Evolutionary conservation across 2,113 vertebrate species (phyloP).

Genomic region (Hippotragus niger): DNA sequence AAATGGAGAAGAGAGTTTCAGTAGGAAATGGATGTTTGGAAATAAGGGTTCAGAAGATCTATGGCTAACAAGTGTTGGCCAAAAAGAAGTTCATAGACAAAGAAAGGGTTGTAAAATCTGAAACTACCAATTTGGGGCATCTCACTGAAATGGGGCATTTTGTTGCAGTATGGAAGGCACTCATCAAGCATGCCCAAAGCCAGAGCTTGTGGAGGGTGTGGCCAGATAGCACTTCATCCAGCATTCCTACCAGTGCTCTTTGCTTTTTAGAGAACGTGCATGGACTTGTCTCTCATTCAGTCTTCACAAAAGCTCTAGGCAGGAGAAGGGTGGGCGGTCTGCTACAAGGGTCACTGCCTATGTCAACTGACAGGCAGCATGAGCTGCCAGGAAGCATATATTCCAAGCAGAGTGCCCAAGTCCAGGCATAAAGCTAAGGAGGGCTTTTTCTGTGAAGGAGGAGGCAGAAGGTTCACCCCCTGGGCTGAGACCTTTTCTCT

Average conservation of each 20-base stretch:
- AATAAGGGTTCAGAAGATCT: not conserved
- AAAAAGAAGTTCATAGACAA: conserved; percentile 13
- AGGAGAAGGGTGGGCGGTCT: not conserved
- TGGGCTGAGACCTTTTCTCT: not conserved
- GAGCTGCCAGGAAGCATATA: conserved; percentile 24
- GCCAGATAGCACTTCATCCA: not conserved
- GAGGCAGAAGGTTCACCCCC: not conserved
- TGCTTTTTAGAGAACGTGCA: not conserved
- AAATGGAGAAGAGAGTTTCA: conserved; percentile 3
- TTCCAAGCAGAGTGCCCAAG: conserved; percentile 10
- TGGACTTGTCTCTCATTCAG: not conserved
- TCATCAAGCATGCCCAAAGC: not conserved
- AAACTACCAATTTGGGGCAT: not conserved
- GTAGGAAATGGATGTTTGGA: not conserved
- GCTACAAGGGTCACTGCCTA: not conserved
- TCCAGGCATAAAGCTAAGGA: not conserved
- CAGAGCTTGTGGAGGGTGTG: not conserved
- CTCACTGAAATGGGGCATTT: not conserved
- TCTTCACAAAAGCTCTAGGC: not conserved
- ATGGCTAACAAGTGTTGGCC: not conserved
- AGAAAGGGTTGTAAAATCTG: not conserved
- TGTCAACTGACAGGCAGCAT: not conserved
- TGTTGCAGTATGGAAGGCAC: not conserved
- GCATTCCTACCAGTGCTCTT: not conserved
- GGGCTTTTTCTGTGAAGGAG: not conserved